Percentiles rank a stretch among this genome's conserved stretches.
These are phyloP conservation scores for Torymus tubicola DNA, from an alignment of 2,888 invertebrate species.

Conservation along the genomic window DNA sequence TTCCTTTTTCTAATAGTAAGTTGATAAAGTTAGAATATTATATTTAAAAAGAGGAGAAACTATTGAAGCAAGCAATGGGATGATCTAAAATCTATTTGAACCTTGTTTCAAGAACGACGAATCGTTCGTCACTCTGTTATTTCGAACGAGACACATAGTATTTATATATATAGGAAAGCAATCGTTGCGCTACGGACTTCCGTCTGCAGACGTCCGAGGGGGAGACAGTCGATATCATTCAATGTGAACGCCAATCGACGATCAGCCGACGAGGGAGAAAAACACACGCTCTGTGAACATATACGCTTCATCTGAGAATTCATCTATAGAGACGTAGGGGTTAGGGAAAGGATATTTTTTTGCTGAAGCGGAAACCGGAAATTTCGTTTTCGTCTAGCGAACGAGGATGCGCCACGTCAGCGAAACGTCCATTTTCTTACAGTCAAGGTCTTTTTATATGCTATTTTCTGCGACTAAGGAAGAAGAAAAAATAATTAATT, in stretches of 20 bases:
- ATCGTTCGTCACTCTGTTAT: constrained; percentile 33
- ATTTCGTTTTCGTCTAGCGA: constrained; percentile 59
- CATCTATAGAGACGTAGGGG: constrained; percentile 26
- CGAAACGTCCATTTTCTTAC: constrained; percentile 51
- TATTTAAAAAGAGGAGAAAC: background rate
- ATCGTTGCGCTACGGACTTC: constrained; percentile 42
- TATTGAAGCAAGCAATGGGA: background rate
- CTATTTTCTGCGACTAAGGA: constrained; percentile 6
- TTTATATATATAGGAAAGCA: constrained; percentile 50
- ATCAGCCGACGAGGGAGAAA: constrained; percentile 51
- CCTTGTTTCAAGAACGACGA: constrained; percentile 2
- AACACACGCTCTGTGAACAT: constrained; percentile 37
- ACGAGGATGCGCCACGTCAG: constrained; percentile 73
- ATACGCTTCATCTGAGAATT: constrained; percentile 27
- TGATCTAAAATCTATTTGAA: background rate
- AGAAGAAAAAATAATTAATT: constrained; percentile 2
- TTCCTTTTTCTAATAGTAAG: too few relatives aligned
- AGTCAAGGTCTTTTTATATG: constrained; percentile 25
- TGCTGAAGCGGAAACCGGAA: constrained; percentile 70
- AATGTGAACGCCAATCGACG: constrained; percentile 55
- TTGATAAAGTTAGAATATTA: too few relatives aligned
- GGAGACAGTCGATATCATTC: constrained; percentile 54
- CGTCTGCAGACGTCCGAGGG: background rate
- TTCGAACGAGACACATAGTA: constrained; percentile 17
- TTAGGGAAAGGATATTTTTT: constrained; percentile 65